phyloP scores from a whole-genome alignment of 2,797 vertebrate species.

The Lagocephalus sceleratus region DNA sequence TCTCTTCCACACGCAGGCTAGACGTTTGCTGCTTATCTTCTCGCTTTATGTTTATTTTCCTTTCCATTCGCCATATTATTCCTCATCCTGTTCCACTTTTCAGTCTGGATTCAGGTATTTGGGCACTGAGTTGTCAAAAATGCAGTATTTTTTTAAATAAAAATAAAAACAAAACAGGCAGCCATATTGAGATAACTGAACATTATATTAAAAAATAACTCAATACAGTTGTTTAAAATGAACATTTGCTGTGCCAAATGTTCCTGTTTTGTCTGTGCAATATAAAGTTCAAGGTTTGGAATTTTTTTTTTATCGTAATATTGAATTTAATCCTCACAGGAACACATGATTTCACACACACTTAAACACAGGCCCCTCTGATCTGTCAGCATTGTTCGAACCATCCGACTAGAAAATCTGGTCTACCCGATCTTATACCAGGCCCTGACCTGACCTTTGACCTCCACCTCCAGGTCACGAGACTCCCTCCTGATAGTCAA shows the following conservation, averaged over 20 bases:
- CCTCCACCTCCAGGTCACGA: conserved; percentile 13
- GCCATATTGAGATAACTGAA: too few species aligned
- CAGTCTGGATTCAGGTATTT: not conserved
- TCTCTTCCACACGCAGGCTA: conserved; percentile 20
- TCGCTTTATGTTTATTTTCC: conserved; percentile 46
- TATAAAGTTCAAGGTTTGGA: not conserved
- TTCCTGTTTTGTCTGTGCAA: not conserved
- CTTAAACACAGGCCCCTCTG: conserved; percentile 24
- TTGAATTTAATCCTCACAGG: too few species aligned
- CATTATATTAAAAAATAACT: too few species aligned
- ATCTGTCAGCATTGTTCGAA: conserved; percentile 5
- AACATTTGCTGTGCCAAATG: not conserved
- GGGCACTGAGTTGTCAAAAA: too few species aligned
- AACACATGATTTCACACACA: not conserved
- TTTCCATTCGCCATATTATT: conserved; percentile 38
- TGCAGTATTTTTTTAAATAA: too few species aligned
- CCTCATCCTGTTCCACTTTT: conserved; percentile 31
- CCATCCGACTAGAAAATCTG: conserved; percentile 23
- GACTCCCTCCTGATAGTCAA: conserved; percentile 10
- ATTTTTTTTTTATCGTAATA: too few species aligned
- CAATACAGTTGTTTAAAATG: not conserved
- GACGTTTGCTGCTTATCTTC: conserved; percentile 44
- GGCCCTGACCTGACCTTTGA: conserved; percentile 19
- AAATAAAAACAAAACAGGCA: too few species aligned
- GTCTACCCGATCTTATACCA: conserved; percentile 30